Evolutionary conservation across 2,888 invertebrate genomes (phyloP).

Genomic region (Clanis bilineata): DNA sequence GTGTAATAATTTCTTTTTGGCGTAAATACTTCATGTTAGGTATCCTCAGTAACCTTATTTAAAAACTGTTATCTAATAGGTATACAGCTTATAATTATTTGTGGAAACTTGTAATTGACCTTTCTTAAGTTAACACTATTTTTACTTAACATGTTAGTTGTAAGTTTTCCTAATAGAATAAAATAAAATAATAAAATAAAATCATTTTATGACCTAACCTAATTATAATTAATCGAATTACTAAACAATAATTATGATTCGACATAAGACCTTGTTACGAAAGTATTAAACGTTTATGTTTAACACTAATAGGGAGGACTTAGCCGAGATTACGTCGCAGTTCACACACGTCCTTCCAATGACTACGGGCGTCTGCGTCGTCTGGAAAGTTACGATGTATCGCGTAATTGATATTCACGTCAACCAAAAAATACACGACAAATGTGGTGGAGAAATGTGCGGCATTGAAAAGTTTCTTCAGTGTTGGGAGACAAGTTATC

Average conservation of each 20-base stretch:
- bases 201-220: too few relatives aligned
- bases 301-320: slow-evolving; percentile 6
- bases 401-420: slow-evolving; percentile 40
- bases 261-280: neutral
- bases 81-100: too few relatives aligned
- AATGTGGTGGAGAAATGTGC: neutral
- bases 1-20: too few relatives aligned
- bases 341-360: neutral
- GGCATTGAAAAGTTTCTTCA: neutral
- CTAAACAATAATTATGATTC: neutral
- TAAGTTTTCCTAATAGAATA: too few relatives aligned
- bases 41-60: too few relatives aligned
- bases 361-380: slow-evolving; percentile 19
- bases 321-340: slow-evolving; percentile 10
- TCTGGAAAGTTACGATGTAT: slow-evolving; percentile 38
- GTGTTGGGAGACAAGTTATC: neutral
- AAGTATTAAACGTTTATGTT: slow-evolving; percentile 1
- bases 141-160: too few relatives aligned
- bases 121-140: too few relatives aligned
- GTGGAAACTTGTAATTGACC: too few relatives aligned
- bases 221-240: too few relatives aligned
- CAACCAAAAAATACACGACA: neutral
- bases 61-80: too few relatives aligned
- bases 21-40: too few relatives aligned
- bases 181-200: neutral